Evolutionary conservation across 2,888 invertebrate genomes (phyloP), one percentile per base, ranked within the genome.

Genomic region (Cephus pygmeus): DNA sequence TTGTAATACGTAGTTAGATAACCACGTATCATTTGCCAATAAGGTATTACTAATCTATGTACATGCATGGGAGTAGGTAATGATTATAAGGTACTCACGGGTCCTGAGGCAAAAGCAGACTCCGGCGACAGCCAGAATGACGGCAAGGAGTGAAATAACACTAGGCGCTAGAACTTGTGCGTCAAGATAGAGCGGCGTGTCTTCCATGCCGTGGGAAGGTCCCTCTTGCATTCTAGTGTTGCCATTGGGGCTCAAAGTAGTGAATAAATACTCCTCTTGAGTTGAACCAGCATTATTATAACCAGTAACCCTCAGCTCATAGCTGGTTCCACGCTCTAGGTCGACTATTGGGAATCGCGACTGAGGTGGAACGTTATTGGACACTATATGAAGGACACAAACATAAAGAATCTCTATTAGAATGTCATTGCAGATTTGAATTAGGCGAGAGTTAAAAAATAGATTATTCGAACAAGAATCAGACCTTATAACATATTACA

Each of bases 281-380:
- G 94, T 94, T 12, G 93, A 92, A 0, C 95, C 95, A 6, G 95
- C 94, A 86, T 94, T 93, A 86, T 94, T 95, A 85, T 94, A 93
- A 1, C 94, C 95, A 3, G 93, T 93, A 40, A 95, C 92, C 15
- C 93, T 92, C 73, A 93, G 87, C 83, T 92, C 92, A 85, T 93
- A 93, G 33, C 92, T 90, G 15, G 92, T 92, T 71, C 92, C 93
- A 31, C 93, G 92, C 77, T 92, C 92, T 78, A 94, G 87, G 78
- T 93, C 93, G 4, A 92, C 92, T 82, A 93, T 92, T 12, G 91
- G 91, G 77, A 90, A 90, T 83, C 92, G 90, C 36, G 91, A 91
- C 88, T 90, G 92, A 11, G 92, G 91, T 77, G 92, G 91, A 75
- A 93, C 91, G 85, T 93, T 92, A 83, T 92, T 93, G 9, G 93